Evolutionary conservation across 2,797 vertebrate genomes (phyloP), one percentile per base, ranked within the genome.

Genomic region (Hippoglossus hippoglossus): DNA sequence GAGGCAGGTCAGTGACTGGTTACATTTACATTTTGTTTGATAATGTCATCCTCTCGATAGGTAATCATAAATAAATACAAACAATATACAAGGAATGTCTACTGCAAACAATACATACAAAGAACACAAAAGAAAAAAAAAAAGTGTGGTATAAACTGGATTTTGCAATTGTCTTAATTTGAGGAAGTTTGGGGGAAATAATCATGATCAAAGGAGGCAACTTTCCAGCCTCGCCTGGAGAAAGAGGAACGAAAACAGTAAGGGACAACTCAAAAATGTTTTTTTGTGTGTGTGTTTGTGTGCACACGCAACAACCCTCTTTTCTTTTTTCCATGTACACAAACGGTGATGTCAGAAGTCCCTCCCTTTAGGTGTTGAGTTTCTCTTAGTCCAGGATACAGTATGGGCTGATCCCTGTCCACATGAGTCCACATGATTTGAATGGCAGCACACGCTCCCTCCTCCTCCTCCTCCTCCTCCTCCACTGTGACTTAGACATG

Each of bases 1-100:
- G 89, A 87, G 93, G 88, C 88, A 93, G 86, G 91, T 88, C 91
- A 91, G 94, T 95, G 94, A 88, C 95, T 81, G 72, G 41, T 73
- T 69, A 82, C 61, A 71, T 81, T 77, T 87, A 77, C 61, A 49
- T 77, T 82, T 86, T 73, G 59, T 65, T 75, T 94, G 59, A 51
- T 59, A 68, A 69, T 60, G 67, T 69, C 49, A 46, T 88, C 68
- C 65, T 81, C 91, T 95, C 94, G 94, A 93, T 86, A 92, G 95
- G 95, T 94, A 96, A 98, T 98, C 94, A 98, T 97, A 98, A 98
- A 99, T 98, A 99, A 99, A 99, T 98, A 99, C 94, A 97, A 94
- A 94, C 73, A 93, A 96, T 96, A 96, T 95, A 97, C 95, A 94
- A 97, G 95, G 96, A 97, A 98, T 97, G 97, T 98, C 95, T 97